Base-by-base conservation (phyloP, 1,140 invertebrate species). In the Homarus americanus region DNA sequence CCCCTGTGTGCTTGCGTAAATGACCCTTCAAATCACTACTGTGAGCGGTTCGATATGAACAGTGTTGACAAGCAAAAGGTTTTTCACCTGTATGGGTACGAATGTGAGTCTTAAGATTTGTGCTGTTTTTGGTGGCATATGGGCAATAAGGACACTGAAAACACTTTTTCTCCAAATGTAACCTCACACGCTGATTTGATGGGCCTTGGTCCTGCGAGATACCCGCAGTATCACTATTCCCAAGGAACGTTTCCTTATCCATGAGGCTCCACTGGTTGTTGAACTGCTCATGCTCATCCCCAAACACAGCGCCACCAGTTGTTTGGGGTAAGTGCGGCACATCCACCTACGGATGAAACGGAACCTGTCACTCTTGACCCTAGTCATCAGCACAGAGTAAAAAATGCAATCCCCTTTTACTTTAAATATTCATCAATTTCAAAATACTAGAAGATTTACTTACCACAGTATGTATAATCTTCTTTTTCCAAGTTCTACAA, bases 81-180 rank as follows among this genome's bases (percentile, higher is more conserved):
- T 88, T 88, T 32, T 88, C 86, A 4, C 78, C 86, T 5, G 86
- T 88, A 38, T 88, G 86, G 3, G 75, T 32, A n/a, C 86, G 73
- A 32, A 88, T 82, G 38, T 88, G 86, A 15, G 97, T 97, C 94
- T 99, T 99, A 94, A 98, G 97, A 5, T 96, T 95, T 82, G 97
- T 96, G 79, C 97, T 97, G 3, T 96, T 96, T 94, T 98, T 99
- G 20, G 76, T 36, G 10, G 76, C 53, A 58, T 88, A 88, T 44
- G 78, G 78, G n/a, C 76, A 80, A 49, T 88, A 76, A 5, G 86
- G 86, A 40, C 86, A 88, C n/a, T 72, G 78, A 34, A 72, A 82
- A 12, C 76, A 76, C 38, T 88, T 87, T 41, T 87, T 76, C 36
- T 76, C 86, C 20, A 53, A 80, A 49, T 88, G 78, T 28, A 88